Base-by-base conservation (phyloP, 2,888 invertebrate species). In the Griposia aprilina region DNA sequence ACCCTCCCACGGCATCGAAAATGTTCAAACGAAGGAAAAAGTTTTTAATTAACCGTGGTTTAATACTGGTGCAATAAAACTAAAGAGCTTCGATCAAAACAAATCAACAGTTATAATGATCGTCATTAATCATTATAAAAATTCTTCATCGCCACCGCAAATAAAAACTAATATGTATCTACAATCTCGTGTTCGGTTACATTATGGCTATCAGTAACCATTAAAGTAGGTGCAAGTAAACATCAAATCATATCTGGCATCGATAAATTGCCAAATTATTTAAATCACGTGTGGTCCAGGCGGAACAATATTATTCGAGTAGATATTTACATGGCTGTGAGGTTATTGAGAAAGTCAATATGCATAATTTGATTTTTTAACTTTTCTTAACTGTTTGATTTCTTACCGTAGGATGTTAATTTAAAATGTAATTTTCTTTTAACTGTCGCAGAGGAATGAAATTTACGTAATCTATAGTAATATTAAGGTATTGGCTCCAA, bases 201-300 rank as follows among this genome's bases (percentile, higher is more conserved):
- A 90, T 89, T 88, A 91, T 90, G 86, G 86, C 82, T 89, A 89
- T 90, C 85, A 85, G 81, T 83, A 83, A 88, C 78, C 83, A 89
- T 91, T 90, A 89, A 86, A 89, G 88, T 90, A 90, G 90, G 87
- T 90, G 90, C 89, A 90, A 91, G 88, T 90, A 89, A 90, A 90
- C 92, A 91, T 92, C 90, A 92, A 92, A 94, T 93, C 91, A 92
- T 92, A 92, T 87, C 90, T 90, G 90, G 90, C 90, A 91, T 92
- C 92, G 90, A 94, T 91, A 93, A 94, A 95, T 93, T 91, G 93
- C 87, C 89, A 91, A 94, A 94, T 94, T 94, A 94, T 95, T 95
- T 91, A 94, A 95, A 95, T 94, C 88, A 90, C 81, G 92, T 92
- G 92, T 91, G 91, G 92, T 91, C 91, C 76, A 77, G 74, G 83